phyloP scores from a whole-genome alignment of 1,140 invertebrate species.

The Metopolophium dirhodum region DNA sequence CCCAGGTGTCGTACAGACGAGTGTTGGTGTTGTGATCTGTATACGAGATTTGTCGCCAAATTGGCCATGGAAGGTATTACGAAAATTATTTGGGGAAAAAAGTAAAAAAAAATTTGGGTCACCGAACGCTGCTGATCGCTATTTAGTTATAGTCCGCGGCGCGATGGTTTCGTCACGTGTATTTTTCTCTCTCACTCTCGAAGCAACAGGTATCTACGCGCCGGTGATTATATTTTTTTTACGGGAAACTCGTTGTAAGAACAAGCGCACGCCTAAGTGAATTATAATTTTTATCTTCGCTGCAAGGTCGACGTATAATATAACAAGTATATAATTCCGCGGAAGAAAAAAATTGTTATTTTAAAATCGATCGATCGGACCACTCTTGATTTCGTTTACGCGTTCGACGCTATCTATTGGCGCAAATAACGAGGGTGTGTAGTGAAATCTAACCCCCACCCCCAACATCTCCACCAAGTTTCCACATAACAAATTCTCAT shows the following conservation, averaged over 20 bases:
- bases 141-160: not conserved
- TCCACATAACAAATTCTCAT: not conserved
- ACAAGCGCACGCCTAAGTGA: not conserved
- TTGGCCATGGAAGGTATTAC: not conserved
- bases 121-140: slow-evolving; percentile 5
- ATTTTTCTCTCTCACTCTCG: not conserved
- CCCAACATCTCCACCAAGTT: not conserved
- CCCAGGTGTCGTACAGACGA: not conserved
- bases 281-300: not conserved
- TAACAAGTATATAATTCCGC: not conserved
- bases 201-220: not conserved
- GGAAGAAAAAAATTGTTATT: not conserved
- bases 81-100: not conserved
- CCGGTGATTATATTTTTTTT: not conserved
- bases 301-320: not conserved
- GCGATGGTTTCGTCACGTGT: not conserved
- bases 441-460: not conserved
- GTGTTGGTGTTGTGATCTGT: not conserved
- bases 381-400: not conserved
- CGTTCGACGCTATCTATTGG: not conserved
- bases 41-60: not conserved
- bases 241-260: not conserved
- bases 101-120: not conserved
- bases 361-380: not conserved
- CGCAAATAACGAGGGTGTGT: not conserved